phyloP scores from a whole-genome alignment of 2,888 invertebrate genomes.

The Linyphia triangularis region DNA sequence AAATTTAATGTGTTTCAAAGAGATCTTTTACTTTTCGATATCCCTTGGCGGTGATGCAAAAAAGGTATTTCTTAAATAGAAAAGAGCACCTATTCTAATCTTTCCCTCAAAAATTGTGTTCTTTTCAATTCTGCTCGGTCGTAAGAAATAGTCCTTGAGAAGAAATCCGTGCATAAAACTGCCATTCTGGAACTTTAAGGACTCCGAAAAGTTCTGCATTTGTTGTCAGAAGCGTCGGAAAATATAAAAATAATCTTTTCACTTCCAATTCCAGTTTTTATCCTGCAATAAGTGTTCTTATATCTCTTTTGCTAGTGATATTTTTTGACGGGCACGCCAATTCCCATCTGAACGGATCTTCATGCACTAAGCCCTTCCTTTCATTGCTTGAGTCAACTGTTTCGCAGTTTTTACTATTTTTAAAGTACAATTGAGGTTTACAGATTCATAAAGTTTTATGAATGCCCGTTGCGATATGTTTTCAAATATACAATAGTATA shows the following conservation, averaged over 20 bases:
- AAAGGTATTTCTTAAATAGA: background rate
- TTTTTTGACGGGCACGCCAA: background rate
- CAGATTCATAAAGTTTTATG: too few relatives aligned
- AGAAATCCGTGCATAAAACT: background rate
- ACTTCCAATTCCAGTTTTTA: slow-evolving; percentile 4
- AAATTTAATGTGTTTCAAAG: too few relatives aligned
- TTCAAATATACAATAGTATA: too few relatives aligned
- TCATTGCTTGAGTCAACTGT: background rate
- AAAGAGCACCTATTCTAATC: background rate
- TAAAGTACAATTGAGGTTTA: too few relatives aligned
- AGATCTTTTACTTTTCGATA: background rate
- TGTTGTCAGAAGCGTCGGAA: background rate
- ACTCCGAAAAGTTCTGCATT: background rate
- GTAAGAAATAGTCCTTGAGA: background rate
- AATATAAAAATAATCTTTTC: background rate
- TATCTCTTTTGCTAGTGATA: background rate
- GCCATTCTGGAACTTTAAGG: background rate
- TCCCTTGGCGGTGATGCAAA: background rate
- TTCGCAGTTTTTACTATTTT: too few relatives aligned
- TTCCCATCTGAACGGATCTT: background rate
- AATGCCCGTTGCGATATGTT: too few relatives aligned
- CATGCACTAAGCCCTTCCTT: background rate
- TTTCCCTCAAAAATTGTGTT: background rate
- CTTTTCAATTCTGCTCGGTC: background rate
- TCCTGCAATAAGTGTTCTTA: background rate